Base-by-base conservation (phyloP, 2,888 invertebrate species). In the Melieria omissa region DNA sequence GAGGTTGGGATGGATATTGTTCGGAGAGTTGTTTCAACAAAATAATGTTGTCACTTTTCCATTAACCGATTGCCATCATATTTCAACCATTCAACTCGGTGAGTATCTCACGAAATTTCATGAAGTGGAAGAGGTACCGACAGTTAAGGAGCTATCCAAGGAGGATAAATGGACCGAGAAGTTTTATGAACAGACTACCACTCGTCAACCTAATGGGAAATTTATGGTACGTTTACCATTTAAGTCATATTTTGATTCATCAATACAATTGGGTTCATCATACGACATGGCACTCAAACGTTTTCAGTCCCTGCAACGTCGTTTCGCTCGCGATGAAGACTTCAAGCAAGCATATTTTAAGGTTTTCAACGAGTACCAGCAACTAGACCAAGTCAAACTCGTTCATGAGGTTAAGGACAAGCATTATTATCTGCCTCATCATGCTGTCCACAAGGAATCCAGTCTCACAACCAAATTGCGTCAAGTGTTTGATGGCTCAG, bases 1-100 rank as follows among this genome's bases (percentile, higher is more conserved):
- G 0, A 12, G 45, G 7, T 68, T 71, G n/a, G 68, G 71, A 4
- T 69, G 71, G 63, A 71, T 71, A 46, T 9, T 74, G 61, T 71
- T 71, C 9, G 71, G 71, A 42, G 42, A 67, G 67, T 12, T 68
- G 6, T 49, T 64, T 65, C 60, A 72, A 41, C 64, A 65, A 42
- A 49, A 65, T 61, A 41, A 64, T 42, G 16, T 54, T 47, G 10
- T 52, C 10, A 61, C 46, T 14, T 61, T 68, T 49, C 49, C 16
- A 47, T 61, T 49, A 8, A 29, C 9, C 5, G 29, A 47, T 47
- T 47, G 47, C n/a, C 4, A 63, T 9, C 62, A 63, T 63, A 47
- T 63, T 8, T 63, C 62, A 16, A 63, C 62, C 9, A 8, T n/a
- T 12, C 14, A 55, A n/a, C 6, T 6, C 8, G 55, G n/a, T n/a